Base-by-base conservation (phyloP, 2,113 vertebrate genomes). In the Tragulus kanchil region DNA sequence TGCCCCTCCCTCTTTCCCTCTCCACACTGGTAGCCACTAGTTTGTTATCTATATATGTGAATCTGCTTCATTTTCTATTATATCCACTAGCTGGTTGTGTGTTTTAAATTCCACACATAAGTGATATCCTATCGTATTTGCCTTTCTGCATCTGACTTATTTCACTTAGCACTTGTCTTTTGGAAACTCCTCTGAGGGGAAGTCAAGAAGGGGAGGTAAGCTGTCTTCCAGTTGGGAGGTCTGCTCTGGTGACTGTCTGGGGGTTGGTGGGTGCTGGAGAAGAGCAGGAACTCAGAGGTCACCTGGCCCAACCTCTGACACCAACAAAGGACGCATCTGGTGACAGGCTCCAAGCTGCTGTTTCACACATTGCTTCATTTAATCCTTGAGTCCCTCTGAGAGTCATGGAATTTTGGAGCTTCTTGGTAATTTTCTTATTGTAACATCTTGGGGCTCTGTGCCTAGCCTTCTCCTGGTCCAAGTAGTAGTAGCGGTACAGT, bases 341-440 rank as follows among this genome's bases (percentile, higher is more conserved):
- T n/a, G 21, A 3, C 15, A 56, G 67, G 59, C 69, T 90, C 14
- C 17, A 13, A 45, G 31, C 78, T 54, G 25, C 19, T 62, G 17
- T 14, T 78, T 78, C 13, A 48, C 31, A 45, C 1, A 1, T 23
- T 78, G 50, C 50, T 88, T 84, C 54, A 69, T 42, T 59, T 58
- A 87, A 64, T n/a, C 48, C 52, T 89, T 2, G 54, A 92, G 17
- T 61, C 85, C 73, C 28, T 50, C 36, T 17, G 31, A 85, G 36
- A 82, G 36, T 78, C 28, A n/a, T 48, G 2, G 42, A 56, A 56
- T 48, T 95, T 90, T 23, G 15, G 36, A 73, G 59, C 42, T 86
- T 91, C 75, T 90, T 86, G 87, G 21, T 90, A 45, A 25, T 65
- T 85, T 95, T 73, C 31, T 79, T 31, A 25, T 5, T 42, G 54